These are phyloP conservation scores for Polietes domitor DNA, from an alignment of 2,888 invertebrate species.

Conservation along the genomic window DNA sequence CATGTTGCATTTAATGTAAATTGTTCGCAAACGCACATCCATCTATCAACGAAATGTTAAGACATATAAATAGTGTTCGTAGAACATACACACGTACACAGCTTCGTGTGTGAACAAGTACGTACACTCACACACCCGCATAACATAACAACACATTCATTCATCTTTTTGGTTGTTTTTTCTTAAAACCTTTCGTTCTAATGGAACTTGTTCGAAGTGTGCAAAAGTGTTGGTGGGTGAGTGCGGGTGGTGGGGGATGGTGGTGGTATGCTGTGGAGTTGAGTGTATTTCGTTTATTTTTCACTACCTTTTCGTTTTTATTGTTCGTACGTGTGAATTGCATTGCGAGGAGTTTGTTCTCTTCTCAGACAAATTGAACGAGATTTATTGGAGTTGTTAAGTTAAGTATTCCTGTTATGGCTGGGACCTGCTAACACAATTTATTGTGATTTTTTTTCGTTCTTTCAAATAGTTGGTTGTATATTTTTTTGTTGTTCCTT, in stretches of 20 bases:
- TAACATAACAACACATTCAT: neutral
- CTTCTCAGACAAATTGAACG: constrained; percentile 56
- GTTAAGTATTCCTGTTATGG: constrained; percentile 52
- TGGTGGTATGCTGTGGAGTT: neutral
- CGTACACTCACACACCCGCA: neutral
- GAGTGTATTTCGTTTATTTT: constrained; percentile 10
- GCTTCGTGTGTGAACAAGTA: neutral
- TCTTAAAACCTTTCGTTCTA: neutral
- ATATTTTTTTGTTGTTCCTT: neutral
- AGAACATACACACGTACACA: neutral
- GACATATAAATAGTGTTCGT: neutral
- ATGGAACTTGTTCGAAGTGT: neutral
- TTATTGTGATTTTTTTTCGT: constrained; percentile 36
- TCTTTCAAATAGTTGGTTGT: constrained; percentile 11
- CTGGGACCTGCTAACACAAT: constrained; percentile 42
- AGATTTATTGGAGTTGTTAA: constrained; percentile 65
- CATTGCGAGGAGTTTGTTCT: constrained; percentile 36
- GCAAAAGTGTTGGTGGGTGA: neutral
- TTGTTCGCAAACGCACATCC: neutral
- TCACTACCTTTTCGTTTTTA: constrained; percentile 47
- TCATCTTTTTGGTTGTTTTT: neutral
- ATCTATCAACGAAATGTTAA: constrained; percentile 8
- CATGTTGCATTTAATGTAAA: constrained; percentile 7
- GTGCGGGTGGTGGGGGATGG: neutral
- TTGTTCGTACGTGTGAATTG: constrained; percentile 59